These are phyloP conservation scores for Nothoprocta perdicaria DNA, from an alignment of 2,113 vertebrate genomes.

Conservation along the genomic window DNA sequence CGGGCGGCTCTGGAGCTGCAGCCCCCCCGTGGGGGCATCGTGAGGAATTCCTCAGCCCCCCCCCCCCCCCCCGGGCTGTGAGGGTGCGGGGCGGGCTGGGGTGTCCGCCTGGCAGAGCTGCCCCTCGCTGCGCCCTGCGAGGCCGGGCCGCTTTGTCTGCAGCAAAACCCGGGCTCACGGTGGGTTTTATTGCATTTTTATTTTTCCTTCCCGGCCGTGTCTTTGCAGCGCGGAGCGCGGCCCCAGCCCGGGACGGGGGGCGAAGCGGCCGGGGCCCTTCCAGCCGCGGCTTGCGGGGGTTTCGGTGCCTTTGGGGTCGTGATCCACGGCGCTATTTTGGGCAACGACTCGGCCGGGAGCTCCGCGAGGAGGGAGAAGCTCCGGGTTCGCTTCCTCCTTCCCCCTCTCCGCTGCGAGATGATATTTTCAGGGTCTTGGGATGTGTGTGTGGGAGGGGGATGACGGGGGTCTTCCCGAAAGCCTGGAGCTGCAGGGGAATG, in stretches of 20 bases:
- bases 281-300: not conserved
- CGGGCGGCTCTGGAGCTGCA: not conserved
- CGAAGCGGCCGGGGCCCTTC: too few relatives aligned
- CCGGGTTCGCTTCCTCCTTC: constrained; percentile 6
- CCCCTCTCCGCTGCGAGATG: not conserved
- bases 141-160: constrained; percentile 20
- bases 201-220: not conserved
- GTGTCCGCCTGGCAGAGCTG: not conserved
- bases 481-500: not conserved
- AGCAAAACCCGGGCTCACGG: not conserved
- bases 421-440: not conserved
- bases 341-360: not conserved
- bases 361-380: not conserved
- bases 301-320: not conserved
- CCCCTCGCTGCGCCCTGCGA: not conserved
- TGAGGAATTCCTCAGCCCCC: too few relatives aligned
- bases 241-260: rapidly evolving
- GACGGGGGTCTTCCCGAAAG: not conserved
- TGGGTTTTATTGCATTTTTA: not conserved
- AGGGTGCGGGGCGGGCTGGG: not conserved
- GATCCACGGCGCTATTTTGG: not conserved
- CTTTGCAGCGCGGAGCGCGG: rapidly evolving
- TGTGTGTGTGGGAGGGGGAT: not conserved
- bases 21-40: too few relatives aligned
- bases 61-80: not conserved